Base-by-base conservation (phyloP, 2,797 vertebrate genomes). In the Myoxocephalus aenaeus region DNA sequence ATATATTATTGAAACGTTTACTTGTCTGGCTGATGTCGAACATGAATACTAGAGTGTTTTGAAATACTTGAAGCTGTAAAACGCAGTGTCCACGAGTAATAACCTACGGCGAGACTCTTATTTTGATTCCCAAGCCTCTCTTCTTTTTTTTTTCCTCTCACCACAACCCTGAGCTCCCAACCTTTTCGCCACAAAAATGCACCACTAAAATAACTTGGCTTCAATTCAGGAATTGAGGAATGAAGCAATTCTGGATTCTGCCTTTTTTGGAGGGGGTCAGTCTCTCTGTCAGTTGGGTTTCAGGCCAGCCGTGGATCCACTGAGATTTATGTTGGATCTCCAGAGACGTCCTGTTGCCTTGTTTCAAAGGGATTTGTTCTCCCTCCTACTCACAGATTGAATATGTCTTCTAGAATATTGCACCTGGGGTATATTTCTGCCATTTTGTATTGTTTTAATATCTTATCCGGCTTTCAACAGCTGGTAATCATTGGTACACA, bases 261-360 rank as follows among this genome's bases (percentile, higher is more conserved):
- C 92, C 93, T 93, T 95, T 93, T 95, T 93, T 93, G 93, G 93
- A 88, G 34, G 36, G 57, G 50, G 59, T 86, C 78, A 42, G 14
- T 68, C 48, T 70, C 29, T 50, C 75, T 59, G 46, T 77, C 48
- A 1, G 40, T 42, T 42, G 32, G 81, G 40, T 77, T 82, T 87
- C 27, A 85, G 81, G 56, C 68, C 48, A 13, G 46, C 56, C 69
- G 42, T 61, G 87, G 86, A 77, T 81, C 5, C 2, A 17, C 54
- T 53, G 67, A 77, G 65, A 90, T 93, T 91, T 87, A 87, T 87
- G 70, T 75, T 44, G 61, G 66, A 54, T 73, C 86, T 82, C 81
- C 40, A 5, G 59, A 75, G 89, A 86, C 61, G 65, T 65, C 74
- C 50, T 81, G 68, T 68, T 85, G 68, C 58, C 72, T 73, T 63